These are phyloP conservation scores for Scomber japonicus DNA, from an alignment of 2,113 vertebrate species.

Conservation along the genomic window DNA sequence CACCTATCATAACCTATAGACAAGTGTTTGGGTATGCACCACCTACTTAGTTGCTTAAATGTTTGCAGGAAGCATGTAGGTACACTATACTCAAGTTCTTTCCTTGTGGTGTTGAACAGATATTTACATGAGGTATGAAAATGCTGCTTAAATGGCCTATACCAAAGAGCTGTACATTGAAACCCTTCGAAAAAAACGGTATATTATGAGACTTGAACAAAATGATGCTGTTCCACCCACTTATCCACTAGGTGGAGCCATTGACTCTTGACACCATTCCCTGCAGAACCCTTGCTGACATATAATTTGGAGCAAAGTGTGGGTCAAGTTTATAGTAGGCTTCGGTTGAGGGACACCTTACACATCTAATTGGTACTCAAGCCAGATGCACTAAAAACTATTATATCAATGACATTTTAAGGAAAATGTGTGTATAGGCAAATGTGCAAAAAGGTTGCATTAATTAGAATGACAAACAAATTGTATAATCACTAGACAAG, in stretches of 20 bases:
- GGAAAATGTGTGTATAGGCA: no score
- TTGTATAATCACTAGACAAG: background rate
- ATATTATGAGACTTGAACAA: background rate
- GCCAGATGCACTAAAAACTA: background rate
- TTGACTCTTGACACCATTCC: background rate
- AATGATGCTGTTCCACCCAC: background rate
- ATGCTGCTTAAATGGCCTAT: constrained; percentile 7
- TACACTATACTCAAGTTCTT: no score
- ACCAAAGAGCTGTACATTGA: background rate
- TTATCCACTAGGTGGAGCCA: constrained; percentile 42
- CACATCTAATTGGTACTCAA: background rate
- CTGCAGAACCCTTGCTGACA: background rate
- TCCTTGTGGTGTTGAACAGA: background rate
- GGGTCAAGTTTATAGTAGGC: background rate
- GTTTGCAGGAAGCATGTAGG: no score
- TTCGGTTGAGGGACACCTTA: background rate
- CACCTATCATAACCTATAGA: no score
- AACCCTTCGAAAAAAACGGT: background rate
- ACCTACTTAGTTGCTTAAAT: no score
- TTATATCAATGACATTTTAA: background rate
- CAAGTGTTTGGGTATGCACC: no score
- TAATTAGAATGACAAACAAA: background rate
- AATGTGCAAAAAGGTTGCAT: no score
- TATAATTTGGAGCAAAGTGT: background rate
- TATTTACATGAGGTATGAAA: background rate